Conservation (phyloP, 1,140 invertebrate species). For the Macrosteles quadrilineatus region DNA sequence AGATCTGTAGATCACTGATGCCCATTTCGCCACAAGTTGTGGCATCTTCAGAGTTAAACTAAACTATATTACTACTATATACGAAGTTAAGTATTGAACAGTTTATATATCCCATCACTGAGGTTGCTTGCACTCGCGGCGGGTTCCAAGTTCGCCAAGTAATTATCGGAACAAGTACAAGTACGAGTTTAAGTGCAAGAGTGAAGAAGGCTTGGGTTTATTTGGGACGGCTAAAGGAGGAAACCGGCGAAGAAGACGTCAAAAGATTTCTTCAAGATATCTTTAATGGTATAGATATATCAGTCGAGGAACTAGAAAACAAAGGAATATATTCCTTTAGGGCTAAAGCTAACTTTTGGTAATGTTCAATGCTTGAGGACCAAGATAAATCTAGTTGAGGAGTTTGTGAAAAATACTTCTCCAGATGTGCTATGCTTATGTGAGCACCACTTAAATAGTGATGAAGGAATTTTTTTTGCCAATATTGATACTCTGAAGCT, state of each 20-base stretch:
- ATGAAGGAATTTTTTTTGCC: background rate
- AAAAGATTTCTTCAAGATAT: background rate
- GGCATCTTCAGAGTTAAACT: too few species aligned
- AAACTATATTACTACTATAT: too few species aligned
- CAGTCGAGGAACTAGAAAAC: background rate
- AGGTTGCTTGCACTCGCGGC: too few species aligned
- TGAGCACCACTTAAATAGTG: background rate
- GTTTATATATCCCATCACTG: too few species aligned
- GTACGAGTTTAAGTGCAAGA: too few species aligned
- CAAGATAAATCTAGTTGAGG: background rate
- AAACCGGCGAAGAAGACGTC: background rate
- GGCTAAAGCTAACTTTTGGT: background rate
- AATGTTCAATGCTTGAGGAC: conserved; percentile 1
- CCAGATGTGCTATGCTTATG: background rate
- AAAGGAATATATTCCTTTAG: background rate
- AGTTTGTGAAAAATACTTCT: background rate
- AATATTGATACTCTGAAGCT: background rate
- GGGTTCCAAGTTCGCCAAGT: too few species aligned
- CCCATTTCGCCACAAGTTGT: too few species aligned
- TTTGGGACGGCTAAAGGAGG: background rate
- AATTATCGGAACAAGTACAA: too few species aligned
- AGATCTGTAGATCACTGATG: too few species aligned
- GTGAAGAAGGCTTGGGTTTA: background rate
- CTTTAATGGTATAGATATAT: background rate
- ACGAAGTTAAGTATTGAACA: too few species aligned